Base-by-base conservation (phyloP, 2,113 vertebrate species). In the Dendrocopos noguchii region DNA sequence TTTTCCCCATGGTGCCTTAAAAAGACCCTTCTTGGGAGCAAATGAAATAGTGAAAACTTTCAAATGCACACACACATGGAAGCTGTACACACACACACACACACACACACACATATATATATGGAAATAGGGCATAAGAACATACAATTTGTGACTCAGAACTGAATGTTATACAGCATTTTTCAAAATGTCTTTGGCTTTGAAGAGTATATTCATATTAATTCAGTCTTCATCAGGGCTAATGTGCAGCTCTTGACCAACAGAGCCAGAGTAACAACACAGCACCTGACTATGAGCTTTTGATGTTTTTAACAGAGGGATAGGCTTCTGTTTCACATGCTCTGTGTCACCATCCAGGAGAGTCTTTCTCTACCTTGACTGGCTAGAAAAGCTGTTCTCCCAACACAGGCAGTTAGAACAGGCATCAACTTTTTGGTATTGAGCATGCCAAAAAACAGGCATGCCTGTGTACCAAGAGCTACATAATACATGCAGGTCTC, bases 1-100 rank as follows among this genome's bases (percentile, higher is more conserved):
- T 46, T 57, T 44, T 36, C 25, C 18, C n/a, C 6, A 0, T 3
- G 1, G 18, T 27, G 25, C 71, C 42, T n/a, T 42, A 13, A 25
- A 6, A 75, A 44, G 36, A 42, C 47, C 50, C 44, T 59, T 21
- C 47, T 50, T 21, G 15, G 25, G 53, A 28, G 55, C 15, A 56
- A 56, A 56, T 56, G 12, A 71, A 67, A 33, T 5, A 9, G 46
- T 16, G 19, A 31, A 46, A 52, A 16, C 21, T 34, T 84, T 65
- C 22, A 47, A 64, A 66, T 11, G 47, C 9, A 29, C 9, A 4
- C 19, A 1, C 11, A 11, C 36, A 16, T 9, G 42, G 12, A 63
- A 6, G 13, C 55, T 57, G 13, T 29, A 14, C 15, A 1, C 36
- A 36, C 36, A 36, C 36, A 36, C 34, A 36, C 34, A 66, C 34